Conservation (phyloP, 2,797 vertebrate species). For the Sebastes oblongus region DNA sequence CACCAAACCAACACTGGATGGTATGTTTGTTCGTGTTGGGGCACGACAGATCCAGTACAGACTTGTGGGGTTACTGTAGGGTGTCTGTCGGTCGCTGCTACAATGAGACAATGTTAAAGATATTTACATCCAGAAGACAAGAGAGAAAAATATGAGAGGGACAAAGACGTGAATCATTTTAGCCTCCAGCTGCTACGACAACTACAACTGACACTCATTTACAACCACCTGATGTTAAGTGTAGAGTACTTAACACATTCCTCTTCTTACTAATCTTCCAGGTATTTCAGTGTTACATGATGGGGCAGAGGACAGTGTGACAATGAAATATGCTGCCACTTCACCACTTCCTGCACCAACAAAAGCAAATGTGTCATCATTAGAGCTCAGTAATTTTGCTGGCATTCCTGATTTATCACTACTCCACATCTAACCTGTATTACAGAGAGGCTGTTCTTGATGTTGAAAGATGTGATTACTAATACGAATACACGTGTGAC, state of each 20-base stretch:
- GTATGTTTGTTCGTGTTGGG: background rate
- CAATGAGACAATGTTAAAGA: background rate
- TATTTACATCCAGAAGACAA: background rate
- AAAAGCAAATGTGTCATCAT: background rate
- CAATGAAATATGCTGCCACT: background rate
- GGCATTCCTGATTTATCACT: background rate
- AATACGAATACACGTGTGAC: background rate
- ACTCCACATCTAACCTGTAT: no score
- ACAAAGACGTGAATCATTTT: background rate
- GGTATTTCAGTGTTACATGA: slow-evolving; percentile 9
- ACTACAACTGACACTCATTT: background rate
- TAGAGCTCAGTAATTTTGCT: background rate
- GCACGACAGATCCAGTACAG: background rate
- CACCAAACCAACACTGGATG: slow-evolving; percentile 24
- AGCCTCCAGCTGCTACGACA: background rate
- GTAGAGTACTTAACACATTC: background rate
- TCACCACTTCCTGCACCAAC: background rate
- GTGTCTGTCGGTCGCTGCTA: slow-evolving; percentile 1
- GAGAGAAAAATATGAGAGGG: background rate
- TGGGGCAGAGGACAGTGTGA: background rate
- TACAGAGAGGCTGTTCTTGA: background rate
- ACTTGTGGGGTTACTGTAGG: background rate
- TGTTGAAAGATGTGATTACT: background rate
- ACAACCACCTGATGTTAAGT: background rate
- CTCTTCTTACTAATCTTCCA: background rate